phyloP scores from a whole-genome alignment of 2,888 invertebrate genomes.

The Pecten maximus region DNA sequence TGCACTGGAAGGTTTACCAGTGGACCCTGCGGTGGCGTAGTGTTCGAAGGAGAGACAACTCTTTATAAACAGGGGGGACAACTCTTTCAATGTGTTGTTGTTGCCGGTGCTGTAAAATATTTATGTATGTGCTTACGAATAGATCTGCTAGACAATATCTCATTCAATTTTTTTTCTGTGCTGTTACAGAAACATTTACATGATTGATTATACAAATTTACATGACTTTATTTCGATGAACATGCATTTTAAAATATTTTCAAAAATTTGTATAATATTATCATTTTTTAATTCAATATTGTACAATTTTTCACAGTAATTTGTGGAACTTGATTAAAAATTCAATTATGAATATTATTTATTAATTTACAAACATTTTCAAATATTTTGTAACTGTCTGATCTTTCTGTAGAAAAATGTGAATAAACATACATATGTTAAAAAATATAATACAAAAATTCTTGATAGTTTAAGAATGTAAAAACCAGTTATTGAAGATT shows the following conservation, averaged over 20 bases:
- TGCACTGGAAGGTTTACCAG: background rate
- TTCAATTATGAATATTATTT: background rate
- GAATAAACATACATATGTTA: no score
- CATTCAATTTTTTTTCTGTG: background rate
- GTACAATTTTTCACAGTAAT: no score
- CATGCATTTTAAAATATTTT: no score
- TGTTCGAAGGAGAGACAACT: background rate
- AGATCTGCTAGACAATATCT: background rate
- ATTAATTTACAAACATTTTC: background rate
- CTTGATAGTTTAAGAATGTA: no score
- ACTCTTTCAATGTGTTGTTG: background rate
- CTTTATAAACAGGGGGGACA: background rate
- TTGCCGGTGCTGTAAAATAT: constrained; percentile 27
- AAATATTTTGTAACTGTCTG: background rate
- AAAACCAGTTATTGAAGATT: no score
- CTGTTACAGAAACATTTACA: background rate
- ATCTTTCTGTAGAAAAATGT: no score
- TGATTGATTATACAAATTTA: background rate
- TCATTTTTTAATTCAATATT: no score
- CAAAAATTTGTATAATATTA: no score
- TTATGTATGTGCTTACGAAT: background rate
- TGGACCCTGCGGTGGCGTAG: background rate
- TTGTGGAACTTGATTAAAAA: background rate
- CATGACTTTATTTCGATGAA: background rate
- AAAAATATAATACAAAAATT: no score